Evolutionary conservation across 2,797 vertebrate species (phyloP).

Genomic region (Scarus forsteni): DNA sequence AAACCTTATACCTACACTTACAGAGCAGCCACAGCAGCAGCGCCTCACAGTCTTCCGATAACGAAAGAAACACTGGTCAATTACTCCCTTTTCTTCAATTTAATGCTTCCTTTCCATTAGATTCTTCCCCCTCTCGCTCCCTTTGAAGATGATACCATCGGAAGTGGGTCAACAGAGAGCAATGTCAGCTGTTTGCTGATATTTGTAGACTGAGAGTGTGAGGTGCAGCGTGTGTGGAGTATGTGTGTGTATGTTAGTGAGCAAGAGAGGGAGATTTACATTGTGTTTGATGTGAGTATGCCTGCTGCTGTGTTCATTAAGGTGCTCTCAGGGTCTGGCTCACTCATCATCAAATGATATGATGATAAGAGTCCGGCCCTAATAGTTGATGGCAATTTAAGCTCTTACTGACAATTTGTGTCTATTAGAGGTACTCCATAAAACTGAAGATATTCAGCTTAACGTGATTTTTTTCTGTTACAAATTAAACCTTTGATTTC

Average conservation of each 20-base stretch:
- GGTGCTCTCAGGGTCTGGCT: slow-evolving; percentile 53
- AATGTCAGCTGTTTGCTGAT: slow-evolving; percentile 75
- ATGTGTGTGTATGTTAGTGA: slow-evolving; percentile 14
- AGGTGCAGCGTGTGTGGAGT: slow-evolving; percentile 31
- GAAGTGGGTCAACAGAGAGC: slow-evolving; percentile 77
- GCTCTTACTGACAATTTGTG: slow-evolving; percentile 62
- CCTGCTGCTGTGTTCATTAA: slow-evolving; percentile 63
- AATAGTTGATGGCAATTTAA: slow-evolving; percentile 71
- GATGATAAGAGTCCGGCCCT: slow-evolving; percentile 64
- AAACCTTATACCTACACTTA: slow-evolving; percentile 43
- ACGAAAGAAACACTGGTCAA: slow-evolving; percentile 55
- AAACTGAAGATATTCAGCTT: slow-evolving; percentile 56
- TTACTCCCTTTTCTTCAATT: slow-evolving; percentile 59
- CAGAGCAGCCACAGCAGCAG: slow-evolving; percentile 5
- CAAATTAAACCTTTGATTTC: slow-evolving; percentile 59
- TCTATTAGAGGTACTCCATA: slow-evolving; percentile 60
- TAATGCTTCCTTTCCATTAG: slow-evolving; percentile 54
- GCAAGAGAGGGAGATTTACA: slow-evolving; percentile 46
- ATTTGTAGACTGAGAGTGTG: slow-evolving; percentile 49
- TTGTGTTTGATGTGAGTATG: slow-evolving; percentile 70
- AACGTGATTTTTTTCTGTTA: slow-evolving; percentile 28
- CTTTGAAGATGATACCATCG: slow-evolving; percentile 73
- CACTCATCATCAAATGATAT: slow-evolving; percentile 69
- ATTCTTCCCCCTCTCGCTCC: slow-evolving; percentile 13
- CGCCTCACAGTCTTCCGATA: slow-evolving; percentile 40